Evolutionary conservation across 2,888 invertebrate species (phyloP).

Genomic region (Acronicta alni): DNA sequence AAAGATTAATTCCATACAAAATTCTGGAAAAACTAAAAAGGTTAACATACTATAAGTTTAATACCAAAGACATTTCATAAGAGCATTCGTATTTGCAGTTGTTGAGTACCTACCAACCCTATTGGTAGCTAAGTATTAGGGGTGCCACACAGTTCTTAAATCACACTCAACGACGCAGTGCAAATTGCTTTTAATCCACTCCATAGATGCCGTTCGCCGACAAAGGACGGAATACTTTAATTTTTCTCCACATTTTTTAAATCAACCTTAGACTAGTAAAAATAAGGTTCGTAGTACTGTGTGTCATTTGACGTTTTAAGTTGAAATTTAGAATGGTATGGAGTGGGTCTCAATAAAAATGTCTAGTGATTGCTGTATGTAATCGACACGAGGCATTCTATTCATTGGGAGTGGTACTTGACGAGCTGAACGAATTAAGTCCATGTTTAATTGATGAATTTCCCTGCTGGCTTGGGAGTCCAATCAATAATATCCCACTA

Average conservation of each 20-base stretch:
- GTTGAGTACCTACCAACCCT: constrained; percentile 48
- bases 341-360: constrained; percentile 69
- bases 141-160: constrained; percentile 67
- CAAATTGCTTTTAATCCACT: constrained; percentile 86
- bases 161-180: constrained; percentile 74
- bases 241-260: constrained; percentile 5
- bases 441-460: constrained; percentile 58
- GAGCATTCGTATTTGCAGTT: constrained; percentile 42
- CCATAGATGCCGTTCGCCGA: constrained; percentile 75
- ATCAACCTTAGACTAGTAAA: constrained; percentile 27
- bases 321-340: constrained; percentile 71
- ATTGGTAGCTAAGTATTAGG: constrained; percentile 51
- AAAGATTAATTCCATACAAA: too few relatives aligned
- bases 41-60: constrained; percentile 11
- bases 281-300: constrained; percentile 40
- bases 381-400: constrained; percentile 70
- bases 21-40: constrained; percentile 7
- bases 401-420: constrained; percentile 53
- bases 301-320: constrained; percentile 43
- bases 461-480: constrained; percentile 28
- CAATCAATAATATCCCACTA: neutral
- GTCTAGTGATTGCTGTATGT: constrained; percentile 71
- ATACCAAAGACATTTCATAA: constrained; percentile 44
- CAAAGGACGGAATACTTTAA: constrained; percentile 68
- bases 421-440: constrained; percentile 60